Evolutionary conservation across 2,888 invertebrate species (phyloP).

Genomic region (Malachius bipustulatus): DNA sequence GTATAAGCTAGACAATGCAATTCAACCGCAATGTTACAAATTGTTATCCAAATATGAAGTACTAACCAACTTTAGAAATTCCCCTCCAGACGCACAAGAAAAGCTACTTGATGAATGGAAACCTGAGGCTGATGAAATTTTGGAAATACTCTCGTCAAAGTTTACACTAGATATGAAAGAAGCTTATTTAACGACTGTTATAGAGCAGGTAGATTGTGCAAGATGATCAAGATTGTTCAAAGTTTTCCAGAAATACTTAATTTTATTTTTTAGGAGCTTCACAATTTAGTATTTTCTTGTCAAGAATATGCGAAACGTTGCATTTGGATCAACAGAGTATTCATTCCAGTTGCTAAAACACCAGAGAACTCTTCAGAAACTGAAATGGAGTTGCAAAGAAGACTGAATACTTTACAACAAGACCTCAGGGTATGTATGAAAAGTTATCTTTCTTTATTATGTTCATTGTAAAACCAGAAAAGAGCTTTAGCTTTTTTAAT

Average conservation of each 20-base stretch:
- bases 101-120: slow-evolving; percentile 43
- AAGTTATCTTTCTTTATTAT: slow-evolving; percentile 2
- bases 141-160: slow-evolving; percentile 56
- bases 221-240: slow-evolving; percentile 3
- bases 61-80: slow-evolving; percentile 42
- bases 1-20: slow-evolving; percentile 59
- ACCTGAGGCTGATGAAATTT: slow-evolving; percentile 47
- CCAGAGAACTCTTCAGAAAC: slow-evolving; percentile 45
- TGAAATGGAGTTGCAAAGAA: slow-evolving; percentile 56
- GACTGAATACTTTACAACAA: slow-evolving; percentile 57
- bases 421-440: slow-evolving; percentile 52
- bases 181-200: slow-evolving; percentile 68
- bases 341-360: slow-evolving; percentile 43
- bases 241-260: background rate
- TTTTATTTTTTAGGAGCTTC: slow-evolving; percentile 51
- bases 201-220: slow-evolving; percentile 51
- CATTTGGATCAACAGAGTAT: slow-evolving; percentile 63
- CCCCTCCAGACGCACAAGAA: slow-evolving; percentile 38
- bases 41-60: slow-evolving; percentile 48
- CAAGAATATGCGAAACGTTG: slow-evolving; percentile 67
- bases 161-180: slow-evolving; percentile 66
- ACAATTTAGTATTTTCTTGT: slow-evolving; percentile 69
- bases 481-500: too few relatives aligned
- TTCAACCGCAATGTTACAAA: slow-evolving; percentile 65
- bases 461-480: too few relatives aligned